These are phyloP conservation scores for Eira barbara DNA, from an alignment of 2,113 vertebrate species.

Conservation along the genomic window DNA sequence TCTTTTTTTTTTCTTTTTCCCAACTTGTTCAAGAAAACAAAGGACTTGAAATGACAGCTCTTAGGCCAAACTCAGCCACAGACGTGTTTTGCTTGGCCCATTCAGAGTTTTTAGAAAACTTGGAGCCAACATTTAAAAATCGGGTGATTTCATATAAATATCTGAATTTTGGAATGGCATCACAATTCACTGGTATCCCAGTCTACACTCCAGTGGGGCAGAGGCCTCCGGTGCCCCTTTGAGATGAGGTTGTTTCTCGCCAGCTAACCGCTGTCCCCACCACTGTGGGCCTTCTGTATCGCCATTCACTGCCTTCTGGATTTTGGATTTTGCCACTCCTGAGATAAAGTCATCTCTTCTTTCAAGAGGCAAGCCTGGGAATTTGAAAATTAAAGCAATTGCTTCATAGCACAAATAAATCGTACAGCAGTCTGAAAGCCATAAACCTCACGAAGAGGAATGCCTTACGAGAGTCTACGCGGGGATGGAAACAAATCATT, in stretches of 20 bases:
- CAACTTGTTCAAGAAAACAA: slow-evolving; percentile 26
- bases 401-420: neutral
- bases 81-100: neutral
- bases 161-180: neutral
- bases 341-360: slow-evolving; percentile 31
- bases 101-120: slow-evolving; percentile 7
- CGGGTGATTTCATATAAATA: neutral
- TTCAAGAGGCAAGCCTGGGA: neutral
- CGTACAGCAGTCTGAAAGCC: no score
- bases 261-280: no score
- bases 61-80: neutral
- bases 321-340: neutral
- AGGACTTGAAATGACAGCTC: neutral
- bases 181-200: neutral
- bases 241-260: no score
- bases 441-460: neutral
- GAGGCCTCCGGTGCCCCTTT: rapidly evolving
- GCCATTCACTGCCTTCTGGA: neutral
- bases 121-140: neutral
- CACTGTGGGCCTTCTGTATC: neutral
- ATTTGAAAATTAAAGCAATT: neutral
- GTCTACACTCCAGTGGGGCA: neutral
- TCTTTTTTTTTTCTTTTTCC: neutral
- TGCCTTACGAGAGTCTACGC: rapidly evolving
- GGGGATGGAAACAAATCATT: neutral